Conservation (phyloP, 2,113 vertebrate species). For the Catharus minimus region DNA sequence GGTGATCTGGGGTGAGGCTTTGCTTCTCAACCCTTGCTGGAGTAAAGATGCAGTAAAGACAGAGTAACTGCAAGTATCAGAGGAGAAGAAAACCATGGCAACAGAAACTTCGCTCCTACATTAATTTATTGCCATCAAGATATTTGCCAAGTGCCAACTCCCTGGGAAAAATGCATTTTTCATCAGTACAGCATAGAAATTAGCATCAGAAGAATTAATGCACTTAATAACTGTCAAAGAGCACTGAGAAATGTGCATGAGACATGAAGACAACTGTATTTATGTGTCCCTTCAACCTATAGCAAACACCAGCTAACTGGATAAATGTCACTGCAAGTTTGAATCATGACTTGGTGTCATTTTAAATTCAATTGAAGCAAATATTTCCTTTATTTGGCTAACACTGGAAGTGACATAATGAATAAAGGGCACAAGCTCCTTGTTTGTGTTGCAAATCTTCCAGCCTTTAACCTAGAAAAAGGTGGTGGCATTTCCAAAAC, state of each 20-base stretch:
- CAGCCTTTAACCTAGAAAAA: not conserved
- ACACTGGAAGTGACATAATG: not conserved
- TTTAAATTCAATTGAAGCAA: slow-evolving; percentile 48
- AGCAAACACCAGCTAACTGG: slow-evolving; percentile 49
- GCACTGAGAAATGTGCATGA: slow-evolving; percentile 29
- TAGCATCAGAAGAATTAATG: slow-evolving; percentile 67
- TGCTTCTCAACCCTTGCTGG: not conserved
- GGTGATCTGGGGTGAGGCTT: not conserved
- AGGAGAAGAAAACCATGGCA: slow-evolving; percentile 53
- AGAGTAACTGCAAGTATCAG: not conserved
- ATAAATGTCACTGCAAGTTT: slow-evolving; percentile 62
- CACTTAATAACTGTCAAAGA: slow-evolving; percentile 64
- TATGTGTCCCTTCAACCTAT: slow-evolving; percentile 47
- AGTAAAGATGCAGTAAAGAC: not conserved
- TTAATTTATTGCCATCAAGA: slow-evolving; percentile 39
- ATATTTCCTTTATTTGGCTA: slow-evolving; percentile 48
- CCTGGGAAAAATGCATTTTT: slow-evolving; percentile 61
- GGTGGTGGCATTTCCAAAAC: not conserved
- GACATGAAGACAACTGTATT: slow-evolving; percentile 59
- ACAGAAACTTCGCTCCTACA: slow-evolving; percentile 6
- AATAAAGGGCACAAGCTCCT: slow-evolving; percentile 48
- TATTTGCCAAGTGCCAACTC: slow-evolving; percentile 30
- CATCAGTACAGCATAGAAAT: slow-evolving; percentile 61
- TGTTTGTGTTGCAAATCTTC: slow-evolving; percentile 23
- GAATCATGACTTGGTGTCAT: slow-evolving; percentile 46